phyloP scores from a whole-genome alignment of 1,140 invertebrate genomes.

The Galleria mellonella region DNA sequence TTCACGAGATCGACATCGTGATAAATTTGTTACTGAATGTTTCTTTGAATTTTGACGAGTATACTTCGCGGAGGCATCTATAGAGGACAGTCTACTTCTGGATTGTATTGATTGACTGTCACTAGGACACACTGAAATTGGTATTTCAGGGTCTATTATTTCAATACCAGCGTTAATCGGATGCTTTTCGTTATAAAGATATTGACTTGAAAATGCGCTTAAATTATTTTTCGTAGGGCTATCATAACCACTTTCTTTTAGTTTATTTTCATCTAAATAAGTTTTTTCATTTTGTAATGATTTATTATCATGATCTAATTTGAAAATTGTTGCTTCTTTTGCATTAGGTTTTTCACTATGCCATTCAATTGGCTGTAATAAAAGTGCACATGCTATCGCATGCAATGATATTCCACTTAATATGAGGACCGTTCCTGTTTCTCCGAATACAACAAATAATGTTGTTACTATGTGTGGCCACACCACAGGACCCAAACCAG shows the following conservation, averaged over 20 bases:
- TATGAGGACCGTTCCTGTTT: conserved; percentile 75
- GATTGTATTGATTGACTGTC: conserved; percentile 72
- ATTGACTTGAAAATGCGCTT: conserved; percentile 78
- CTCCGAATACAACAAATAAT: conserved; percentile 71
- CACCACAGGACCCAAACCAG: conserved; percentile 75
- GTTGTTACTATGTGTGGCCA: conserved; percentile 75
- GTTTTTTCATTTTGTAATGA: background rate
- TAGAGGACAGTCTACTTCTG: conserved; percentile 64
- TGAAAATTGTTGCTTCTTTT: conserved; percentile 30
- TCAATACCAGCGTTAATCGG: conserved; percentile 76
- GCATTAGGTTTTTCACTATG: conserved; percentile 70
- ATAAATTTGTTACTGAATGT: conserved; percentile 60
- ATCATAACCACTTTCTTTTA: conserved; percentile 52
- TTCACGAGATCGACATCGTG: conserved; percentile 59
- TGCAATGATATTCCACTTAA: conserved; percentile 77
- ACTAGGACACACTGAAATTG: conserved; percentile 80
- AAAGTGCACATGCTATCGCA: conserved; percentile 73
- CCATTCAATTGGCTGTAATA: conserved; percentile 78
- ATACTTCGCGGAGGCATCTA: conserved; percentile 48
- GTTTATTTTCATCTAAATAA: conserved; percentile 22
- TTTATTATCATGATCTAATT: conserved; percentile 18
- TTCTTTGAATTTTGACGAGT: conserved; percentile 59
- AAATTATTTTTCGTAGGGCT: conserved; percentile 59
- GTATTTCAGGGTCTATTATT: conserved; percentile 78
- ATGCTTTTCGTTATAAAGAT: conserved; percentile 80